Evolutionary conservation across 2,797 vertebrate species (phyloP), one percentile per base, ranked within the genome.

Genomic region (Anniella stebbinsi): DNA sequence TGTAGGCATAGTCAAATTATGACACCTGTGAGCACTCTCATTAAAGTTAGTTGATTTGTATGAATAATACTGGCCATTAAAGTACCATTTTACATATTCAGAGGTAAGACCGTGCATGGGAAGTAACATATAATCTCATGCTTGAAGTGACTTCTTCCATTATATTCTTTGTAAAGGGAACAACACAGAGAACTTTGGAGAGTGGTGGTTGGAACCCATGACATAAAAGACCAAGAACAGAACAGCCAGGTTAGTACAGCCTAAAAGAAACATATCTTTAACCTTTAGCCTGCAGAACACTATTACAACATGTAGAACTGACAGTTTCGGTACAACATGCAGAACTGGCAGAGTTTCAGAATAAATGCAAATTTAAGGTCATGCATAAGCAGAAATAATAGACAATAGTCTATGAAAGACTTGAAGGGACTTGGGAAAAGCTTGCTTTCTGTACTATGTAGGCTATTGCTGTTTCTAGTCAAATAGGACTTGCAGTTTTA

Each of bases 131-230:
- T 41, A 78, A 75, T 70, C 7, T 18, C 30, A 48, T 70, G 38
- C 18, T 48, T 80, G 12, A 70, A 54, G 76, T 90, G 25, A 0
- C 57, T 57, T 38, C 2, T 87, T 81, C 8, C 2, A 12, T 23
- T 92, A 69, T 92, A 60, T 70, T 89, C n/a, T 69, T 63, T 80
- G 57, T 86, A 51, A 9, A 95, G 94, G 84, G 78, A 92, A 73
- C 60, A 72, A 6, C 89, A 94, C 57, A 70, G 23, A 51, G 85
- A 91, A 17, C 38, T 92, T n/a, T 94, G 95, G 92, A 91, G 87
- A 72, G 93, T 96, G 23, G 92, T 91, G 60, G 93, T 92, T 4
- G 95, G 94, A 75, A 51, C 94, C 51, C 95, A 95, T 67, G 93
- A 97, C 72, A 86, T 96, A 54, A 72, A 88, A 87, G 87, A 88